Percentiles rank a stretch among this genome's conserved stretches.
These are phyloP conservation scores for Leucophenga maculata DNA, from an alignment of 2,888 invertebrate species.

Conservation along the genomic window DNA sequence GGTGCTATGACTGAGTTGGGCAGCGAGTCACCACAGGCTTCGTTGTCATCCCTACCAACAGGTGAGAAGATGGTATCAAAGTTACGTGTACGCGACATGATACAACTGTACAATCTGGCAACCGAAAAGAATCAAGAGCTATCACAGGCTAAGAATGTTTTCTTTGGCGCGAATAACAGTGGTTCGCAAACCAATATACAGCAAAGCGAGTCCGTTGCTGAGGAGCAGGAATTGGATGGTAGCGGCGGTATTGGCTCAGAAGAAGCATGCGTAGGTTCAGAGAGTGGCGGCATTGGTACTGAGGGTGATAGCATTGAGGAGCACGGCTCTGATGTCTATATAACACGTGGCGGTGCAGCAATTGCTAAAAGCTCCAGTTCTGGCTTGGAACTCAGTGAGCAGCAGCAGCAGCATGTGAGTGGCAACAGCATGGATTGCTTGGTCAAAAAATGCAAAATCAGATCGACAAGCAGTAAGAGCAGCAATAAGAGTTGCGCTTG, in stretches of 20 bases:
- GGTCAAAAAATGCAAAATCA: neutral
- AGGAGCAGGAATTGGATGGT: conserved; percentile 23
- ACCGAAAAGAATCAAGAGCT: conserved; percentile 56
- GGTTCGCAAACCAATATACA: conserved; percentile 26
- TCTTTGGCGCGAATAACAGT: conserved; percentile 50
- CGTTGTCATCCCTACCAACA: too few species aligned
- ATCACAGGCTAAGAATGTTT: conserved; percentile 56
- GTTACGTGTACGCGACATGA: conserved; percentile 67
- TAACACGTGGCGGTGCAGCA: too few species aligned
- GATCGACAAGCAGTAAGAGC: neutral
- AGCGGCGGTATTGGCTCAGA: conserved; percentile 15
- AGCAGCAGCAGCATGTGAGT: neutral
- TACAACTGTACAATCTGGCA: conserved; percentile 63
- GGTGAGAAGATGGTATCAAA: conserved; percentile 34
- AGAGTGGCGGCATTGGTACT: conserved; percentile 25
- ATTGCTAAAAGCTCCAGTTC: neutral
- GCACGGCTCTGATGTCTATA: too few species aligned
- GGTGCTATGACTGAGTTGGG: too few species aligned
- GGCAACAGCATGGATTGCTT: neutral
- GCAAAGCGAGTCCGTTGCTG: conserved; percentile 6
- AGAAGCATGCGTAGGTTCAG: conserved; percentile 31
- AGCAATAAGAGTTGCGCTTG: neutral
- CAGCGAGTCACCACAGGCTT: too few species aligned
- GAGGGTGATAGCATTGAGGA: conserved; percentile 28
- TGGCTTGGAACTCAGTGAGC: neutral